phyloP scores from a whole-genome alignment of 2,888 invertebrate species.

The Bellardia pandia region DNA sequence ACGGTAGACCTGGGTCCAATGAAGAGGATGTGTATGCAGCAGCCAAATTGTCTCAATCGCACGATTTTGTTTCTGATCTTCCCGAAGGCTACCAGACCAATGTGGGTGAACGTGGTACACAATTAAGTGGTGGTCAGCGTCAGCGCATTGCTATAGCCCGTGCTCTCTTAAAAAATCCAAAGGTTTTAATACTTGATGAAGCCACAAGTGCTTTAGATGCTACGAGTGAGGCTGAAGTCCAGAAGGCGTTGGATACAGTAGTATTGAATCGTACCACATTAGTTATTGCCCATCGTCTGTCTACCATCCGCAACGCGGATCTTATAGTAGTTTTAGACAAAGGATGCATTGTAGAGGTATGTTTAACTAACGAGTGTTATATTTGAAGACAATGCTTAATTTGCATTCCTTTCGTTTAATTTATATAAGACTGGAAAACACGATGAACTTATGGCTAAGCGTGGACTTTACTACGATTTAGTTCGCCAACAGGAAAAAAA shows the following conservation, averaged over 20 bases:
- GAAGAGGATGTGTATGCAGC: constrained; percentile 90
- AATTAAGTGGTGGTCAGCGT: constrained; percentile 97
- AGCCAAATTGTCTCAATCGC: constrained; percentile 94
- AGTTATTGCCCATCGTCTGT: constrained; percentile 97
- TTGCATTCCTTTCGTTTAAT: constrained; percentile 34
- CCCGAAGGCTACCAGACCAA: constrained; percentile 93
- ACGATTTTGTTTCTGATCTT: constrained; percentile 93
- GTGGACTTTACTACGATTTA: constrained; percentile 94
- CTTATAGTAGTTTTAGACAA: constrained; percentile 94
- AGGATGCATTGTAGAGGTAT: constrained; percentile 93
- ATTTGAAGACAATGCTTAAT: not conserved
- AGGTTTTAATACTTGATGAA: constrained; percentile 95
- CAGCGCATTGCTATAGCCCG: constrained; percentile 97
- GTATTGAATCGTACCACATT: constrained; percentile 94
- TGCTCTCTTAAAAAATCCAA: constrained; percentile 95
- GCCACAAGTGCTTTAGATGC: constrained; percentile 98
- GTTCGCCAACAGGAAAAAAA: constrained; percentile 90
- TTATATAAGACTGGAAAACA: constrained; percentile 91
- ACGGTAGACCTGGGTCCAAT: constrained; percentile 90
- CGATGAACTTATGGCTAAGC: constrained; percentile 89
- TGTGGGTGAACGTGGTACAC: constrained; percentile 95
- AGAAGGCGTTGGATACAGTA: constrained; percentile 93
- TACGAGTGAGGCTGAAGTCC: constrained; percentile 95
- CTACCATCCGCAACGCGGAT: constrained; percentile 96
- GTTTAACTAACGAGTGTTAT: constrained; percentile 35